Percentiles rank a stretch among this genome's conserved stretches.
phyloP scores from a whole-genome alignment of 1,140 invertebrate genomes.

The Pinna nobilis region DNA sequence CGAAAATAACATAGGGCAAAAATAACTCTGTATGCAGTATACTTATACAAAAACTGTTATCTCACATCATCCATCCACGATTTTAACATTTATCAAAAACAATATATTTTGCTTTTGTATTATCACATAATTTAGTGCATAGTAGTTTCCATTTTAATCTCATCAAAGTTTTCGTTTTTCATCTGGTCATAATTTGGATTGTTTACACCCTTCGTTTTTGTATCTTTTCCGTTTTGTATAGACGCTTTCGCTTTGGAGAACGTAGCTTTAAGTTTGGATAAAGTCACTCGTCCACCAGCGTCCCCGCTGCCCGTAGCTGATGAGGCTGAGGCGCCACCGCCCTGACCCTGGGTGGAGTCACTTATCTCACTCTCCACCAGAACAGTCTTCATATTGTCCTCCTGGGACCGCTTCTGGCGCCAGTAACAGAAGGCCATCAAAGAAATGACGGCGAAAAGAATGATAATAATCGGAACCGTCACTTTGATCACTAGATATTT shows the following conservation, averaged over 20 bases:
- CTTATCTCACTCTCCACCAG: slow-evolving; percentile 42
- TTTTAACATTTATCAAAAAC: too few species aligned
- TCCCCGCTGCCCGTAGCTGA: slow-evolving; percentile 8
- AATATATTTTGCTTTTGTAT: too few species aligned
- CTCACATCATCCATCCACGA: too few species aligned
- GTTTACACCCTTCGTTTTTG: slow-evolving; percentile 34
- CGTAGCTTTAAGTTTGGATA: slow-evolving; percentile 39
- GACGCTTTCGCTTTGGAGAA: slow-evolving; percentile 47
- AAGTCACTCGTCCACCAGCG: slow-evolving; percentile 29
- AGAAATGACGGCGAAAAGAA: slow-evolving; percentile 16
- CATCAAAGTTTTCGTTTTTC: slow-evolving; percentile 6
- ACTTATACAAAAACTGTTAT: too few species aligned
- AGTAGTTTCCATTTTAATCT: too few species aligned
- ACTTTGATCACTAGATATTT: slow-evolving; percentile 26
- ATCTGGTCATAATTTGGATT: slow-evolving; percentile 45
- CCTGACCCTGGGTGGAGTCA: slow-evolving; percentile 7
- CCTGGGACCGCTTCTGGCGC: slow-evolving; percentile 11
- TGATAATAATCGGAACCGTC: slow-evolving; percentile 38
- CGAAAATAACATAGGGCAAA: too few species aligned
- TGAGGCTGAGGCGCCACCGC: background rate
- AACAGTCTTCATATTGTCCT: slow-evolving; percentile 30
- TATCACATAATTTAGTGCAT: too few species aligned
- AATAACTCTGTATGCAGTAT: too few species aligned
- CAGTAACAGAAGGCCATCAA: slow-evolving; percentile 32
- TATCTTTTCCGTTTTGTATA: slow-evolving; percentile 36